phyloP scores from a whole-genome alignment of 2,797 vertebrate genomes.

The Coluber constrictor region DNA sequence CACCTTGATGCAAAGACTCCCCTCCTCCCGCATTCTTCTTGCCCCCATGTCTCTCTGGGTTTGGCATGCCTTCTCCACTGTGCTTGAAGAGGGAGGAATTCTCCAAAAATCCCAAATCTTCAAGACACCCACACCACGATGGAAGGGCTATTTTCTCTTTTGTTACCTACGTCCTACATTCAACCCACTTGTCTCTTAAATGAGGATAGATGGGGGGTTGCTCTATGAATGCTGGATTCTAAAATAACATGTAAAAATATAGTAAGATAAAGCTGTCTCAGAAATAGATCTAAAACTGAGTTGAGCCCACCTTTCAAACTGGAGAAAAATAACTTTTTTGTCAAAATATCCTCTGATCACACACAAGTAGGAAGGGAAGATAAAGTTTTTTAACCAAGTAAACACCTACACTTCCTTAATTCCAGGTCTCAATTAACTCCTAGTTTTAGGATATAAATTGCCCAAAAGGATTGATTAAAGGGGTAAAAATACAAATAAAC shows the following conservation, averaged over 20 bases:
- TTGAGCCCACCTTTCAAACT: neutral
- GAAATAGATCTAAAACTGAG: neutral
- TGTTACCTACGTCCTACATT: conserved; percentile 66
- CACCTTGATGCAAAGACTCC: conserved; percentile 68
- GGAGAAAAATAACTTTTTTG: no score
- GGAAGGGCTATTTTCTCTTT: conserved; percentile 63
- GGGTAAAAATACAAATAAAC: neutral
- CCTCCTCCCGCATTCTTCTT: conserved; percentile 88
- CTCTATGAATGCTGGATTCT: neutral
- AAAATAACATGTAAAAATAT: neutral
- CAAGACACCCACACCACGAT: conserved; percentile 27
- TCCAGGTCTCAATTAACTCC: neutral
- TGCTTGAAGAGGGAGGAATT: conserved; percentile 67
- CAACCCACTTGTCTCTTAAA: conserved; percentile 66
- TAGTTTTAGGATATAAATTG: neutral
- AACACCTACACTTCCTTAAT: neutral
- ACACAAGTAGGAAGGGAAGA: neutral
- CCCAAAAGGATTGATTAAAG: no score
- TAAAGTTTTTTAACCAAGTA: neutral
- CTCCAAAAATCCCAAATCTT: conserved; percentile 59
- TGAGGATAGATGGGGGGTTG: conserved; percentile 17
- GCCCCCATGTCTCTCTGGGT: conserved; percentile 97
- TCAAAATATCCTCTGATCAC: neutral
- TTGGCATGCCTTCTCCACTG: conserved; percentile 94
- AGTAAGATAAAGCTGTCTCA: neutral